Conservation (phyloP, 1,140 invertebrate genomes). For the Epicauta chinensis region DNA sequence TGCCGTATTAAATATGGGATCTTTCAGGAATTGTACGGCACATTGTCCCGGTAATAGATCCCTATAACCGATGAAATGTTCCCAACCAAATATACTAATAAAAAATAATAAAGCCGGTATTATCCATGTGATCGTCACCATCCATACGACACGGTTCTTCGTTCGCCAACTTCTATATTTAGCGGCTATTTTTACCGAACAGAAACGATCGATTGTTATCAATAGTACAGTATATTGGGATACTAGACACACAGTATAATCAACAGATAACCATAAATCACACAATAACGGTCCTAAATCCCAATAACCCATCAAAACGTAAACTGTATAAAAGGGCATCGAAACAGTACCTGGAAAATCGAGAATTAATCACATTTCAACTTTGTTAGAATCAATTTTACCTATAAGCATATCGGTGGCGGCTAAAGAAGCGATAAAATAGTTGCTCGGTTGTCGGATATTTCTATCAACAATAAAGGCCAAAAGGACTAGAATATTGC, state of each 20-base stretch:
- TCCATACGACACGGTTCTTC: constrained; percentile 84
- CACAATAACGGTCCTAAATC: constrained; percentile 92
- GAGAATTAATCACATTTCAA: neutral
- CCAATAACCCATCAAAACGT: constrained; percentile 95
- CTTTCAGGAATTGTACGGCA: constrained; percentile 96
- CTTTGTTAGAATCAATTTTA: constrained; percentile 36
- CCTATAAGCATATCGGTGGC: constrained; percentile 98
- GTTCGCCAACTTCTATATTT: constrained; percentile 96
- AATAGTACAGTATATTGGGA: constrained; percentile 98
- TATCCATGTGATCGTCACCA: constrained; percentile 97
- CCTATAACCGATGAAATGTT: constrained; percentile 90
- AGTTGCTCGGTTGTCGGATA: constrained; percentile 98
- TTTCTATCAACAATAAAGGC: constrained; percentile 95
- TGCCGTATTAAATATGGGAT: constrained; percentile 96
- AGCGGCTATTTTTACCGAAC: constrained; percentile 98
- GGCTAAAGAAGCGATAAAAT: constrained; percentile 97
- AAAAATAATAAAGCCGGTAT: constrained; percentile 96
- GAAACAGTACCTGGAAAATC: constrained; percentile 72
- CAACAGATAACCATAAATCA: constrained; percentile 97
- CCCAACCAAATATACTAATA: constrained; percentile 98
- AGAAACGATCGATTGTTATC: constrained; percentile 98
- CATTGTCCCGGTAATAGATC: constrained; percentile 85
- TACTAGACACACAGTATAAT: constrained; percentile 98
- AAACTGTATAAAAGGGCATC: constrained; percentile 95
- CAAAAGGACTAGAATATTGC: constrained; percentile 93